Evolutionary conservation across 2,888 invertebrate species (phyloP).

Genomic region (Athrips mouffetella): DNA sequence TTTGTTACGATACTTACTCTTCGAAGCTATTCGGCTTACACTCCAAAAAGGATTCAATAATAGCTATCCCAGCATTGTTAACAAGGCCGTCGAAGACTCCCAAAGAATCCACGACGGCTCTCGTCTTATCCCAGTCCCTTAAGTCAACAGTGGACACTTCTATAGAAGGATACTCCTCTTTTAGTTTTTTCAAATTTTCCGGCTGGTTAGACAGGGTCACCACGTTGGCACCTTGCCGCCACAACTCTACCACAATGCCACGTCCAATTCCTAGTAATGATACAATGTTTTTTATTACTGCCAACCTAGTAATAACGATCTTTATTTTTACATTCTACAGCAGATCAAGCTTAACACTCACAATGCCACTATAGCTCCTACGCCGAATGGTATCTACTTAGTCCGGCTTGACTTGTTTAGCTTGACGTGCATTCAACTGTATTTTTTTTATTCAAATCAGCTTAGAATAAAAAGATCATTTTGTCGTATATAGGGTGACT

Average conservation of each 20-base stretch:
- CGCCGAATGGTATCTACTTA: no score
- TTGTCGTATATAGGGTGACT: no score
- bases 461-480: no score
- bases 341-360: no score
- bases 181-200: slow-evolving; percentile 80
- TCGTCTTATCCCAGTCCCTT: slow-evolving; percentile 84
- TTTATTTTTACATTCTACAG: no score
- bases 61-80: slow-evolving; percentile 90
- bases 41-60: slow-evolving; percentile 83
- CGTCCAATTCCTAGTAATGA: slow-evolving; percentile 81
- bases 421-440: no score
- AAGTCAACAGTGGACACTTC: slow-evolving; percentile 83
- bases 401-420: no score
- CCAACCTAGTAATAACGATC: neutral
- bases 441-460: no score
- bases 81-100: slow-evolving; percentile 88
- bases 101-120: slow-evolving; percentile 70
- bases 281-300: neutral
- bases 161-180: slow-evolving; percentile 78
- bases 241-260: slow-evolving; percentile 82
- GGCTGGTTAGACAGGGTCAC: slow-evolving; percentile 85
- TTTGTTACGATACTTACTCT: slow-evolving; percentile 67
- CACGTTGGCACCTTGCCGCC: slow-evolving; percentile 82
- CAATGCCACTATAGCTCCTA: no score
- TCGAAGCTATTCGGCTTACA: slow-evolving; percentile 84